phyloP scores from a whole-genome alignment of 2,888 invertebrate genomes.

The Acleris holmiana region DNA sequence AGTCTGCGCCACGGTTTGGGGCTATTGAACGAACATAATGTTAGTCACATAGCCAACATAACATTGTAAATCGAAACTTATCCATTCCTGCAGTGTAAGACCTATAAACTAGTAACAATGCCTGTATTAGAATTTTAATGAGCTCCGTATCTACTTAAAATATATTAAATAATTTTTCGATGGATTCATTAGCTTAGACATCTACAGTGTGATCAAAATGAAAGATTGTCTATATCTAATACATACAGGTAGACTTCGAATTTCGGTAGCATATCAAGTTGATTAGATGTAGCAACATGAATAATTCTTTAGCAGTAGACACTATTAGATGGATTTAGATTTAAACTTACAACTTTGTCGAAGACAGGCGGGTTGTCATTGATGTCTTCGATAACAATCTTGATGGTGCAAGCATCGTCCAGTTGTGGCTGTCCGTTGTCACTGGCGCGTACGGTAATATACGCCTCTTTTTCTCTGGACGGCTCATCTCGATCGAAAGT shows the following conservation, averaged over 20 bases:
- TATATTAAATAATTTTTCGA: not conserved
- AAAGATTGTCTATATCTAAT: constrained; percentile 4
- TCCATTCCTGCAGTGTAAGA: constrained; percentile 33
- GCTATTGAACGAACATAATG: constrained; percentile 60
- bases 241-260: constrained; percentile 4
- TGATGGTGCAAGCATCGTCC: constrained; percentile 97
- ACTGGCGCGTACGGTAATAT: constrained; percentile 94
- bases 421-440: constrained; percentile 96
- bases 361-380: constrained; percentile 95
- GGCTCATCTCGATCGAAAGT: constrained; percentile 96
- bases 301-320: constrained; percentile 3
- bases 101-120: constrained; percentile 31
- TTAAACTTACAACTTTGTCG: constrained; percentile 89
- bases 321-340: not conserved
- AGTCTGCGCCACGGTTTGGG: constrained; percentile 73
- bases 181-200: constrained; percentile 1
- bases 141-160: constrained; percentile 2
- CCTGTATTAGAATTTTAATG: constrained; percentile 20
- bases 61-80: constrained; percentile 21
- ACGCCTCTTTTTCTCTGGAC: constrained; percentile 91
- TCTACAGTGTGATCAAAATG: constrained; percentile 3
- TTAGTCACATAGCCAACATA: constrained; percentile 51
- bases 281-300: constrained; percentile 1
- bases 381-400: constrained; percentile 94
- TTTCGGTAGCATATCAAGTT: constrained; percentile 7